Evolutionary conservation across 2,113 vertebrate species (phyloP).

Genomic region (Crotalus helleri): DNA sequence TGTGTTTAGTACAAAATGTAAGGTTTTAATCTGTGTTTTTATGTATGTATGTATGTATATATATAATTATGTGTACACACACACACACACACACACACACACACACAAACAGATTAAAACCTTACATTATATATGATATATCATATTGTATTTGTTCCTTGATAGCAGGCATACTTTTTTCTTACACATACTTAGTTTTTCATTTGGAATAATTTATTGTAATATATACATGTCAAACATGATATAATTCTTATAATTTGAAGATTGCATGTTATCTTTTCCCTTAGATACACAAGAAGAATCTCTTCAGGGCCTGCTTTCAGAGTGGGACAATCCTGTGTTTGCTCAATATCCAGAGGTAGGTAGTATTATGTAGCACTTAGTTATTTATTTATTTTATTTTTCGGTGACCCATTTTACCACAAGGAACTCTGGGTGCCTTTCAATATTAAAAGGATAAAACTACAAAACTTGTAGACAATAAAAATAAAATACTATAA

Average conservation of each 20-base stretch:
- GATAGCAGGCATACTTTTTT: background rate
- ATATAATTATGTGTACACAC: too few relatives aligned
- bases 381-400: background rate
- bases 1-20: background rate
- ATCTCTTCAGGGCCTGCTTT: constrained; percentile 79
- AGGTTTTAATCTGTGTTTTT: background rate
- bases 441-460: background rate
- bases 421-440: background rate
- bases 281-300: constrained; percentile 58
- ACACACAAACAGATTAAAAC: too few relatives aligned
- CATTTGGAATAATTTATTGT: background rate
- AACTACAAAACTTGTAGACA: background rate
- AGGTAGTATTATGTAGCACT: constrained; percentile 39
- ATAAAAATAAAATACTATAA: background rate
- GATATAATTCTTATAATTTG: background rate
- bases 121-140: too few relatives aligned
- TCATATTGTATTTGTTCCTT: background rate
- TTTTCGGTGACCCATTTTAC: background rate
- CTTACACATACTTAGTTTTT: background rate
- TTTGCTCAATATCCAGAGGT: constrained; percentile 84
- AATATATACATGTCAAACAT: background rate
- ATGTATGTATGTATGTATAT: background rate
- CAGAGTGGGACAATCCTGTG: constrained; percentile 92
- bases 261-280: constrained; percentile 25
- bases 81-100: too few relatives aligned